phyloP scores from a whole-genome alignment of 1,140 invertebrate species.

The Camponotus pennsylvanicus region DNA sequence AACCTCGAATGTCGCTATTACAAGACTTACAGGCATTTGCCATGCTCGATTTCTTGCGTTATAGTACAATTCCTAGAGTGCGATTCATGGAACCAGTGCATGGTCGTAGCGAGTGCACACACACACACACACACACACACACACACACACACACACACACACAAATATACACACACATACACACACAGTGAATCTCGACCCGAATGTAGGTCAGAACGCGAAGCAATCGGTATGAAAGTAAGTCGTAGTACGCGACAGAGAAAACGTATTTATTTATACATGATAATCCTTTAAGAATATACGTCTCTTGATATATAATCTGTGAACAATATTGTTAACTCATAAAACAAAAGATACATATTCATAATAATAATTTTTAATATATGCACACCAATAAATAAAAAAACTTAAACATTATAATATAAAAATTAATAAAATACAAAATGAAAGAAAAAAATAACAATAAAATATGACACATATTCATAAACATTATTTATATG shows the following conservation, averaged over 20 bases:
- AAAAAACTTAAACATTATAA: not conserved
- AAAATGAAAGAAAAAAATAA: not conserved
- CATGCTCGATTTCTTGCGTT: conserved; percentile 34
- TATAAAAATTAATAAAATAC: not conserved
- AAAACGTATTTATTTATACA: conserved; percentile 41
- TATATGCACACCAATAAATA: not conserved
- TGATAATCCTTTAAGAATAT: not conserved
- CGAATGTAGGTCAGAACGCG: conserved; percentile 56
- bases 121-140: too few species aligned
- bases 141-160: too few species aligned
- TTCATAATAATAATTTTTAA: not conserved
- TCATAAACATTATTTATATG: not conserved
- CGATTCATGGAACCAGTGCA: conserved; percentile 53
- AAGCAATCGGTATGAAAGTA: conserved; percentile 56
- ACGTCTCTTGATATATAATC: not conserved
- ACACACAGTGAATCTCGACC: conserved; percentile 36
- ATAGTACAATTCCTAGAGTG: conserved; percentile 47
- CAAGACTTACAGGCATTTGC: conserved; percentile 28
- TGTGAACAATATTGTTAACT: not conserved
- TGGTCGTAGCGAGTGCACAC: conserved; percentile 30
- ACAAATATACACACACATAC: too few species aligned
- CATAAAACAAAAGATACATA: not conserved
- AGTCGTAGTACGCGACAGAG: conserved; percentile 33
- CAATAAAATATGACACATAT: not conserved
- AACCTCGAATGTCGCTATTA: conserved; percentile 17